Percentiles rank a stretch among this genome's conserved stretches.
Conservation (phyloP, 2,888 invertebrate species). For the Pimpla rufipes region DNA sequence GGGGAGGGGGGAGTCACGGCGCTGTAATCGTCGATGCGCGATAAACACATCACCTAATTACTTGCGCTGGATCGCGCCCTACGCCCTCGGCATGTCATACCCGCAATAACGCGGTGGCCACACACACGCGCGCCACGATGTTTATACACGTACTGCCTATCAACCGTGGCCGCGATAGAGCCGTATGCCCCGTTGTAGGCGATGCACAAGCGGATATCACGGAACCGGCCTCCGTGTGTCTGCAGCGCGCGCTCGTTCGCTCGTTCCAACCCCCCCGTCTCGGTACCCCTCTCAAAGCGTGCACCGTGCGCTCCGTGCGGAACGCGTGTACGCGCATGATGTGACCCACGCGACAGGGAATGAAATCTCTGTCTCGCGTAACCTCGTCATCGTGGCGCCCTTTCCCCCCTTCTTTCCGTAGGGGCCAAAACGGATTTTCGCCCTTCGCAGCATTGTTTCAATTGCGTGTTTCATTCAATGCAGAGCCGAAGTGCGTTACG, state of each 20-base stretch:
- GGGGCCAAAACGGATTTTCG: background rate
- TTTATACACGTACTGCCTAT: constrained; percentile 42
- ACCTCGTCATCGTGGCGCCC: constrained; percentile 1
- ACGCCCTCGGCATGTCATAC: constrained; percentile 76
- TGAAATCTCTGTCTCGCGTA: constrained; percentile 35
- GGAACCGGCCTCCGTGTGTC: constrained; percentile 23
- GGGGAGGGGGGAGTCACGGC: constrained; percentile 59
- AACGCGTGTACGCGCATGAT: constrained; percentile 57
- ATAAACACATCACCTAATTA: constrained; percentile 84
- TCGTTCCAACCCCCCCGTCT: constrained; percentile 25
- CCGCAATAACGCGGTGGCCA: constrained; percentile 13
- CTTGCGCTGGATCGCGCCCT: constrained; percentile 79
- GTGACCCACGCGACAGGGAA: constrained; percentile 49
- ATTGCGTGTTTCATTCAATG: background rate
- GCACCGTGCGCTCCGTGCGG: constrained; percentile 9
- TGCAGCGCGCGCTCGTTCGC: constrained; percentile 43
- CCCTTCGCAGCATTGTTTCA: background rate
- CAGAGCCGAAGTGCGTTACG: background rate
- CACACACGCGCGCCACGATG: constrained; percentile 43
- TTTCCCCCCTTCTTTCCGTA: background rate
- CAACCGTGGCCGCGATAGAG: constrained; percentile 48
- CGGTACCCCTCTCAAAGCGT: constrained; percentile 50
- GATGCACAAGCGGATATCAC: constrained; percentile 54
- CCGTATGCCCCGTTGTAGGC: constrained; percentile 31
- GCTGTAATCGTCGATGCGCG: constrained; percentile 79